Percentiles rank a stretch among this genome's conserved stretches.
These are phyloP conservation scores for Alitta virens DNA, from an alignment of 2,888 invertebrate species.

Conservation along the genomic window DNA sequence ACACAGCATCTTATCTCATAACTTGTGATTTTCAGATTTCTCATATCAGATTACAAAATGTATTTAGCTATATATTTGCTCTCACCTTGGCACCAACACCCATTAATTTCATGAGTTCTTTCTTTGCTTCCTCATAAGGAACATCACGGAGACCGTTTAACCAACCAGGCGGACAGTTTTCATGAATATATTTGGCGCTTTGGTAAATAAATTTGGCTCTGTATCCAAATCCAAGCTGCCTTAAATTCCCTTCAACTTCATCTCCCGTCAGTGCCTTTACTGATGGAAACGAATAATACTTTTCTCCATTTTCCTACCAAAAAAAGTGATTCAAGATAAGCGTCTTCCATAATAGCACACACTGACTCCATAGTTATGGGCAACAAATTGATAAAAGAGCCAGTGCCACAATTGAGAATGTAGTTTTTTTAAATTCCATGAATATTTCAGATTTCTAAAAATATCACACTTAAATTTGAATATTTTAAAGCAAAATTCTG, in stretches of 20 bases:
- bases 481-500: too few relatives aligned
- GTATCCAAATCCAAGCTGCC: slow-evolving; percentile 58
- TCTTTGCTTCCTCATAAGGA: slow-evolving; percentile 70
- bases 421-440: too few relatives aligned
- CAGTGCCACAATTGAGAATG: too few relatives aligned
- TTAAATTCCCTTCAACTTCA: slow-evolving; percentile 71
- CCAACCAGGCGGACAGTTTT: slow-evolving; percentile 73
- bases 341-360: slow-evolving; percentile 17
- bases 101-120: slow-evolving; percentile 72
- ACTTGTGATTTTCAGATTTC: too few relatives aligned
- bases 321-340: too few relatives aligned
- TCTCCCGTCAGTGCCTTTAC: slow-evolving; percentile 46
- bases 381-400: neutral
- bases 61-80: too few relatives aligned
- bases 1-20: too few relatives aligned
- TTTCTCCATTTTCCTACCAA: slow-evolving; percentile 58
- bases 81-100: slow-evolving; percentile 96
- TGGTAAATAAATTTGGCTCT: slow-evolving; percentile 48
- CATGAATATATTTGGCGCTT: slow-evolving; percentile 61
- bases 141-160: slow-evolving; percentile 66
- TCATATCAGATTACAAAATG: too few relatives aligned
- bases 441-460: too few relatives aligned
- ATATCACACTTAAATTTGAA: too few relatives aligned
- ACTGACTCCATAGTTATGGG: too few relatives aligned
- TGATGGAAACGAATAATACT: slow-evolving; percentile 79